Conservation (phyloP, 2,888 invertebrate species). For the Xiphydria camelus region DNA sequence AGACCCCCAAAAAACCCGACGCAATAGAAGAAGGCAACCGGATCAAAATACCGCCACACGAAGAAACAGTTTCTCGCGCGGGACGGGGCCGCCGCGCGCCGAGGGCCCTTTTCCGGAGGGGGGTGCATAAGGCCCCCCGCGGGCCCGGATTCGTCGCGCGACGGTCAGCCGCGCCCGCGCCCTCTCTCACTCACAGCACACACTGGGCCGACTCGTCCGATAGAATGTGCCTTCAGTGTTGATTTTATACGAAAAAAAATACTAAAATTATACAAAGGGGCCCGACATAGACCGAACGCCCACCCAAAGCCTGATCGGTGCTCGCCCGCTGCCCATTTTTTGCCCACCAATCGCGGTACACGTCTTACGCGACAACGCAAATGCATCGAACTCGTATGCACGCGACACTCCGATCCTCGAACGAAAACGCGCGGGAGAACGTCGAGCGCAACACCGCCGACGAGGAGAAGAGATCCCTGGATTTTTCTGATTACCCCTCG, state of each 20-base stretch:
- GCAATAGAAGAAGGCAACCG: conserved; percentile 72
- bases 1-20: conserved; percentile 71
- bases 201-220: conserved; percentile 93
- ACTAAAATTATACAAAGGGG: conserved; percentile 78
- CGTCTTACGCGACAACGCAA: too few relatives aligned
- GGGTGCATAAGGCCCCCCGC: conserved; percentile 53
- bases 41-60: conserved; percentile 58
- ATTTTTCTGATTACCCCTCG: too few relatives aligned
- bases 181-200: conserved; percentile 67
- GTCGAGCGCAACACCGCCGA: too few relatives aligned
- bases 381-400: too few relatives aligned
- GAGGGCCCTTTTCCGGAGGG: conserved; percentile 18
- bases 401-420: too few relatives aligned
- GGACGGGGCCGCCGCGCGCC: conserved; percentile 41
- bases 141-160: conserved; percentile 43
- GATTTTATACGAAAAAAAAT: conserved; percentile 83
- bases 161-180: conserved; percentile 56
- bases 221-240: conserved; percentile 93
- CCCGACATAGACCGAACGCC: conserved; percentile 86
- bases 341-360: conserved; percentile 24
- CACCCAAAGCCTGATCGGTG: conserved; percentile 65
- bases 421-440: too few relatives aligned
- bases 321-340: conserved; percentile 55
- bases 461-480: too few relatives aligned
- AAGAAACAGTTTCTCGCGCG: conserved; percentile 58